These are phyloP conservation scores for Tenthredo livida DNA, from an alignment of 2,888 invertebrate species.

Conservation along the genomic window DNA sequence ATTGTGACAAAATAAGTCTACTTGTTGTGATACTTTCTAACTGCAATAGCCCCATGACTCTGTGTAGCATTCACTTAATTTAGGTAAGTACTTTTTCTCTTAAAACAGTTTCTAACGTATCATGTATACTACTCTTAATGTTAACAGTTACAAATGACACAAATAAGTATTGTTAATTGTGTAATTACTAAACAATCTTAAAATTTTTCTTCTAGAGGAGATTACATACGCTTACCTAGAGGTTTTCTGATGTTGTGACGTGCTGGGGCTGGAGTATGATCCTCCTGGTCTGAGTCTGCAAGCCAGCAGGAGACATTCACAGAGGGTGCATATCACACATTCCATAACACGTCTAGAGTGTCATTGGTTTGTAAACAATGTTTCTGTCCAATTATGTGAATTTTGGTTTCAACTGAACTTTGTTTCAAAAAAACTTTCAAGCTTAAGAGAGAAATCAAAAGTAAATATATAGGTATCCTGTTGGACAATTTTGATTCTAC, in stretches of 20 bases:
- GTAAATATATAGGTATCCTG: neutral
- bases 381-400: conserved; percentile 36
- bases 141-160: conserved; percentile 40
- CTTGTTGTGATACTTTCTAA: neutral
- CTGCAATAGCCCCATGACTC: neutral
- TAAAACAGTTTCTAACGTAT: conserved; percentile 7
- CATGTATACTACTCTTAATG: conserved; percentile 69
- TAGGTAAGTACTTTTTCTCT: neutral
- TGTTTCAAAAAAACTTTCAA: neutral
- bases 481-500: conserved; percentile 16
- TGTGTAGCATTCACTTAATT: conserved; percentile 17
- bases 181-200: conserved; percentile 41
- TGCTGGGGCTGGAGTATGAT: conserved; percentile 75
- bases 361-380: conserved; percentile 64
- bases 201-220: conserved; percentile 53
- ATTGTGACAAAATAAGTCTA: neutral
- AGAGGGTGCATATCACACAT: conserved; percentile 77
- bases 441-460: neutral
- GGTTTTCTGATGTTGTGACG: conserved; percentile 81
- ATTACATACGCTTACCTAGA: conserved; percentile 79
- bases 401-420: conserved; percentile 38
- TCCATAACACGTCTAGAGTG: conserved; percentile 76
- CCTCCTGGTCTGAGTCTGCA: conserved; percentile 78
- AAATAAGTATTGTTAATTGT: conserved; percentile 45
- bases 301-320: conserved; percentile 76